A percentile compares a stretch with the other conserved stretches of the same genome.
Conservation (phyloP, 2,888 invertebrate genomes). For the Agriopis leucophaearia region DNA sequence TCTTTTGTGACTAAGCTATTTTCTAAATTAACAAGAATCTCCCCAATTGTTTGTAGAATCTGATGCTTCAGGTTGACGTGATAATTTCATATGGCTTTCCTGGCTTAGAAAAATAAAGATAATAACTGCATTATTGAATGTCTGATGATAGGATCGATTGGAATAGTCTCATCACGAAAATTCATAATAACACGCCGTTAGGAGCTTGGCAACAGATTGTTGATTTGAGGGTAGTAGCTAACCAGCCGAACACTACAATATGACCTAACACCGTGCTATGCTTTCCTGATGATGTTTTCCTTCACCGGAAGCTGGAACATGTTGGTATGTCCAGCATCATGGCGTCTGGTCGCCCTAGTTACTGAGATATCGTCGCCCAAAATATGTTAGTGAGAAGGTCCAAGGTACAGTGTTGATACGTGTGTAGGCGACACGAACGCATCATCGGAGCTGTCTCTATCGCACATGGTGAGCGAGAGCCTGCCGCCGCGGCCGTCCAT, state of each 20-base stretch:
- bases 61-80: too few relatives aligned
- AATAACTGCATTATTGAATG: background rate
- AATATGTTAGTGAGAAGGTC: background rate
- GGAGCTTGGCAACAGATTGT: too few relatives aligned
- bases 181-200: background rate
- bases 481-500: conserved; percentile 82
- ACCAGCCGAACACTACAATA: background rate
- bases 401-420: conserved; percentile 4
- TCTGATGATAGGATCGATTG: background rate
- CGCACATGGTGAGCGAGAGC: conserved; percentile 83
- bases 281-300: background rate
- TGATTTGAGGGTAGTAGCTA: background rate
- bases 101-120: too few relatives aligned
- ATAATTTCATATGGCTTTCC: too few relatives aligned
- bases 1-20: conserved; percentile 4
- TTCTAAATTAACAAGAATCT: background rate
- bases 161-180: background rate
- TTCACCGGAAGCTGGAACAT: background rate
- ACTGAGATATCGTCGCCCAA: background rate
- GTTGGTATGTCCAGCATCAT: background rate
- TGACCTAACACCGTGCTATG: background rate
- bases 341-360: background rate
- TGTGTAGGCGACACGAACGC: conserved; percentile 80
- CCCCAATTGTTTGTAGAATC: background rate
- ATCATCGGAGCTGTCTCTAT: conserved; percentile 81